Evolutionary conservation across 2,113 vertebrate species (phyloP), one percentile per base, ranked within the genome.

Genomic region (Nestor notabilis): DNA sequence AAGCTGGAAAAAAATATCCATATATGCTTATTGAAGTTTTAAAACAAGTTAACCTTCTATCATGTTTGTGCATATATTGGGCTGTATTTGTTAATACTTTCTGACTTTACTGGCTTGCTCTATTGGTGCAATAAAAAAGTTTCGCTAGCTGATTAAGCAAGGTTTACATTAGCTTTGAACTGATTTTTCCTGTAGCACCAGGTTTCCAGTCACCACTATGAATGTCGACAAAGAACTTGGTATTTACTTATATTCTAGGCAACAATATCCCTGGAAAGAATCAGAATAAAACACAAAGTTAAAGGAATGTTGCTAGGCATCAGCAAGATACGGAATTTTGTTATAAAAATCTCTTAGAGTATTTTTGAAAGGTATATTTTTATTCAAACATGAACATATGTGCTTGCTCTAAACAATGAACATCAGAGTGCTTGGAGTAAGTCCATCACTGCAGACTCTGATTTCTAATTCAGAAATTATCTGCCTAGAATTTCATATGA

Each of bases 401-500:
- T 63, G 9, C 76, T 95, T 85, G 11, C 29, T 77, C 37, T 50
- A 68, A 90, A 74, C 25, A 70, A 50, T 39, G 17, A 87, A 77
- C 9, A 50, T 61, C 25, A 53, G 47, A 56, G 25, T 49, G 20
- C 33, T 66, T 77, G 41, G 23, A 77, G 8, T 77, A 79, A 77
- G 9, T 4, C 16, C 10, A 7, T 64, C 24, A 43, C 21, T 63
- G 20, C 14, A 75, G 29, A 41, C 46, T n/a, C 24, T 81, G 53
- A 60, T 90, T 78, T 95, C 47, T 90, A 78, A 88, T 81, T 93
- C 52, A 63, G 47, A 39, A 81, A 93, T 79, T 89, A 75, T 82
- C 68, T 64, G 49, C 17, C 7, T 25, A 92, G 55, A 86, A 75
- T 78, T 93, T 86, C 18, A 33, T 74, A 78, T 17, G 10, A 91